Conservation (phyloP, 2,888 invertebrate species). For the Pegoplata infirma region DNA sequence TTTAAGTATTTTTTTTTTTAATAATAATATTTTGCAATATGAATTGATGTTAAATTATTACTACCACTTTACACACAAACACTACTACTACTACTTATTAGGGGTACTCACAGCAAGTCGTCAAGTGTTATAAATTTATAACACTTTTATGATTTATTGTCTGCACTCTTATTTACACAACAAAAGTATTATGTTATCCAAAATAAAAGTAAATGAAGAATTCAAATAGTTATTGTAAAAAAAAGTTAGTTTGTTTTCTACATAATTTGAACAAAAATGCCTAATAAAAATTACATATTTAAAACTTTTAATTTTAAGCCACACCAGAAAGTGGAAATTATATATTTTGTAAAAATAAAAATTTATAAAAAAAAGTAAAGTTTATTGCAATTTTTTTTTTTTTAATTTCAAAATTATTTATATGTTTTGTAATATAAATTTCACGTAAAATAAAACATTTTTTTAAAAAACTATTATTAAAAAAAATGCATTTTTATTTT, state of each 20-base stretch:
- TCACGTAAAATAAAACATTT: conserved; percentile 32
- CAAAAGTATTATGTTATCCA: conserved; percentile 61
- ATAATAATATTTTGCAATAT: conserved; percentile 27
- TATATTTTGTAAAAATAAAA: conserved; percentile 66
- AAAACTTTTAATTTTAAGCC: conserved; percentile 36
- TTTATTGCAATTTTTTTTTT: conserved; percentile 54
- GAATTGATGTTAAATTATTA: conserved; percentile 1
- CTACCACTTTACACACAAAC: conserved; percentile 11
- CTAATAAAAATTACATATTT: conserved; percentile 43
- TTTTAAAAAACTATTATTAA: conserved; percentile 51
- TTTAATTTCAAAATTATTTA: conserved; percentile 32
- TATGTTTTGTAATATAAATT: conserved; percentile 30
- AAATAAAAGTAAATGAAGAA: conserved; percentile 38
- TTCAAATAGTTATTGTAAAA: conserved; percentile 18
- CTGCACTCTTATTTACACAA: conserved; percentile 33
- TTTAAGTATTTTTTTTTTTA: conserved; percentile 34
- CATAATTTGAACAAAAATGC: conserved; percentile 14
- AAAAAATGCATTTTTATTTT: conserved; percentile 67
- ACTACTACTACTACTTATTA: conserved; percentile 3
- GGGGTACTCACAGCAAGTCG: background rate
- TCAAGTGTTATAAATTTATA: background rate
- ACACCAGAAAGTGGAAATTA: conserved; percentile 74
- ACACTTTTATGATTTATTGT: background rate
- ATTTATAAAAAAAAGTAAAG: conserved; percentile 17
- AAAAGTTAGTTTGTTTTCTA: background rate